Percentiles rank a stretch among this genome's conserved stretches.
These are phyloP conservation scores for Priapulus caudatus DNA, from an alignment of 2,888 invertebrate genomes.

Conservation along the genomic window DNA sequence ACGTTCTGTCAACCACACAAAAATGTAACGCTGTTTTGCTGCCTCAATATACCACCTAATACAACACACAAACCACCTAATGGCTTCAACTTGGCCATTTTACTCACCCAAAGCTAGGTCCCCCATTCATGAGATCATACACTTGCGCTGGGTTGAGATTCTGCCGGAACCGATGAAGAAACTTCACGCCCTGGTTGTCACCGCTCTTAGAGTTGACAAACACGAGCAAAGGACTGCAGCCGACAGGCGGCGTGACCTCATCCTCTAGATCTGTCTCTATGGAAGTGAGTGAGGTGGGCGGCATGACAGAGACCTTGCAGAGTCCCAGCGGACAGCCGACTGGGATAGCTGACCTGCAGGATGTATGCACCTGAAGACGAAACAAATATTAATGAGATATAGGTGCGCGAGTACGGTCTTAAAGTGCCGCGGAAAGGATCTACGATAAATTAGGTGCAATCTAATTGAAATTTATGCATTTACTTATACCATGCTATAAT, in stretches of 20 bases:
- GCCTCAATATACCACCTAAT: no score
- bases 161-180: slow-evolving; percentile 84
- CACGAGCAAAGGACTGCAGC: slow-evolving; percentile 70
- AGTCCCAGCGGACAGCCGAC: slow-evolving; percentile 74
- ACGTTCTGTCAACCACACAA: no score
- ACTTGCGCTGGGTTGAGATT: slow-evolving; percentile 93
- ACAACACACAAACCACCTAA: no score
- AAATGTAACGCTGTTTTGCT: no score
- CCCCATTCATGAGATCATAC: slow-evolving; percentile 81
- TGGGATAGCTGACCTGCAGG: slow-evolving; percentile 69
- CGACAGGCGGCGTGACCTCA: slow-evolving; percentile 61
- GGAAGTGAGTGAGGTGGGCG: slow-evolving; percentile 80
- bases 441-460: no score
- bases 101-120: slow-evolving; percentile 65
- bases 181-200: slow-evolving; percentile 93
- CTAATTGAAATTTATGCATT: no score
- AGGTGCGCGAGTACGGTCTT: no score
- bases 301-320: slow-evolving; percentile 79
- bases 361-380: slow-evolving; percentile 57
- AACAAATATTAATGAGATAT: not conserved
- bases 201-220: slow-evolving; percentile 97
- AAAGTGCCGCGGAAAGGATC: no score
- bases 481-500: no score
- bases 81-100: no score
- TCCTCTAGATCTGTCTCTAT: slow-evolving; percentile 74